phyloP scores from a whole-genome alignment of 2,797 vertebrate species.

The Sebastes matsubarae region DNA sequence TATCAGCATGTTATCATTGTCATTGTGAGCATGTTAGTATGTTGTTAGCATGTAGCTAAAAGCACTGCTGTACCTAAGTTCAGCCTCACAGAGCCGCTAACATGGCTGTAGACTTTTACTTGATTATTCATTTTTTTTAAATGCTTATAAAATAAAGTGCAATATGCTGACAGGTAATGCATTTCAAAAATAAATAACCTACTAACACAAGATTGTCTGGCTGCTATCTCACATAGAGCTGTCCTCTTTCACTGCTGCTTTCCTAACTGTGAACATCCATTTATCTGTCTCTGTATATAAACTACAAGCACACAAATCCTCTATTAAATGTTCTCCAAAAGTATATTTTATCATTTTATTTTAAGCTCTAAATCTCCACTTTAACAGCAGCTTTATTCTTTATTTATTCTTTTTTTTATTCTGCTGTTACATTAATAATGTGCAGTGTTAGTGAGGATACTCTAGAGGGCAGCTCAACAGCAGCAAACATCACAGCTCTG shows the following conservation, averaged over 20 bases:
- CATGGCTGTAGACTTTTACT: background rate
- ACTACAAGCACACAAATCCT: background rate
- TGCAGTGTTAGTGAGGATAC: conserved; percentile 33
- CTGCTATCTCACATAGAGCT: background rate
- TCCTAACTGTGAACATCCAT: background rate
- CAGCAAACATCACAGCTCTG: background rate
- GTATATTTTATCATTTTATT: background rate
- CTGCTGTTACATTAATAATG: background rate
- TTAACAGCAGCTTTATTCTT: background rate
- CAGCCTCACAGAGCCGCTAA: background rate
- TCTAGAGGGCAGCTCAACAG: conserved; percentile 64
- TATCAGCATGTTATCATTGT: background rate
- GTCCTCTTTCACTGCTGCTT: background rate
- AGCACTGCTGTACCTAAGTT: background rate
- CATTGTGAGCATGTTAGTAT: background rate
- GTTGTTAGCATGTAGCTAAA: background rate
- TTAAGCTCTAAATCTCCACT: background rate
- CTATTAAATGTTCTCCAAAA: background rate
- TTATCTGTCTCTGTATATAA: background rate
- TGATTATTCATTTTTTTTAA: background rate
- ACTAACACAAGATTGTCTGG: background rate
- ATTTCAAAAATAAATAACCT: background rate
- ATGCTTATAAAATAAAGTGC: background rate
- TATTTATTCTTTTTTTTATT: background rate
- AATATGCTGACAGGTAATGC: background rate